phyloP scores from a whole-genome alignment of 2,113 vertebrate genomes.

The Semnornis frantzii region DNA sequence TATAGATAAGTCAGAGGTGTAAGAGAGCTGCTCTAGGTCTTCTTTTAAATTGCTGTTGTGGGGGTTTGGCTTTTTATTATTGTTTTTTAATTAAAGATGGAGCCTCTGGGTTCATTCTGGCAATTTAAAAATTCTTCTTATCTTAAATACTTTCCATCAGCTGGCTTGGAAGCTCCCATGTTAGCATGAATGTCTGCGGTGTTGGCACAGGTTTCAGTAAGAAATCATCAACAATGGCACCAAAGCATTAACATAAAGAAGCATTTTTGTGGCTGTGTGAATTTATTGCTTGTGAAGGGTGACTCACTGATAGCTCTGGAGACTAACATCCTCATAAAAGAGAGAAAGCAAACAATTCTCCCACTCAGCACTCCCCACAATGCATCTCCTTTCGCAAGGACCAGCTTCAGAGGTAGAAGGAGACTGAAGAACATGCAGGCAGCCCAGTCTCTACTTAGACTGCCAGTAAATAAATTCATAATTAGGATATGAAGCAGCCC shows the following conservation, averaged over 20 bases:
- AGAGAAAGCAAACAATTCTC: background rate
- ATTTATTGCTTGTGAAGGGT: conserved; percentile 4
- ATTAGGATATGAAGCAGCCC: background rate
- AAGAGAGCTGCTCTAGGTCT: background rate
- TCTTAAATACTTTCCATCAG: background rate
- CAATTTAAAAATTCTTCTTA: background rate
- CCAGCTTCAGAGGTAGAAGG: background rate
- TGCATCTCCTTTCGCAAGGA: background rate
- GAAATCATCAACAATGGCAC: background rate
- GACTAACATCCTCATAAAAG: background rate
- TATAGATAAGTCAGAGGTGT: background rate
- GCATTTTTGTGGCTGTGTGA: conserved; percentile 24
- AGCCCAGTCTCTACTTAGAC: background rate
- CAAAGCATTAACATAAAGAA: background rate
- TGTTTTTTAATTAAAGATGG: background rate
- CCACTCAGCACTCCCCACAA: background rate
- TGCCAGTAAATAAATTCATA: background rate
- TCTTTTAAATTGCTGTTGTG: background rate
- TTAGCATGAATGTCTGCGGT: background rate
- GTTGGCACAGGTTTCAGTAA: conserved; percentile 2
- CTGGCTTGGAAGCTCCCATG: background rate
- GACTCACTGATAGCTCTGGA: background rate
- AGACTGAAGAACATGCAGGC: background rate
- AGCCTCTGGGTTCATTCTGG: background rate
- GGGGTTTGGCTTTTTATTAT: fast-evolving